Conservation (phyloP, 2,113 vertebrate genomes). For the Neogobius melanostomus region DNA sequence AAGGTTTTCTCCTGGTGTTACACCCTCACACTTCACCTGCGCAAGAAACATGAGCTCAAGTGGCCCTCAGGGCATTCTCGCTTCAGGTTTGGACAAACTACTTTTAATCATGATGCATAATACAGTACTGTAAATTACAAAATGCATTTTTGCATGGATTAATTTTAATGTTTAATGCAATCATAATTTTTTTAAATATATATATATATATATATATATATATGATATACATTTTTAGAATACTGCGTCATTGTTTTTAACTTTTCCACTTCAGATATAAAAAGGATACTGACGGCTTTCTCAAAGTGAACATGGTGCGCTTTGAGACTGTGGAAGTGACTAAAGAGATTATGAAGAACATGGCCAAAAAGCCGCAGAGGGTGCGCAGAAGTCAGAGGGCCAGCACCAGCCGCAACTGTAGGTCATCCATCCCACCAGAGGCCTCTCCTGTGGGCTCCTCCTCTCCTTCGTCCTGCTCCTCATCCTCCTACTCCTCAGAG, state of each 20-base stretch:
- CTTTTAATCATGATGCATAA: background rate
- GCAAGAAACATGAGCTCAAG: constrained; percentile 78
- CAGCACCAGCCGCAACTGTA: constrained; percentile 51
- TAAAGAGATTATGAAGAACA: constrained; percentile 83
- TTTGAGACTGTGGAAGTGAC: constrained; percentile 82
- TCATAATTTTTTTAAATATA: no score
- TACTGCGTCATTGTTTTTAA: background rate
- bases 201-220: no score
- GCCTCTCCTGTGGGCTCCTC: constrained; percentile 54
- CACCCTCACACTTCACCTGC: constrained; percentile 75
- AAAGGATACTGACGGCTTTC: constrained; percentile 74
- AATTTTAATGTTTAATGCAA: no score
- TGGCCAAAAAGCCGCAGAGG: constrained; percentile 74
- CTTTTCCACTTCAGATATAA: constrained; percentile 64
- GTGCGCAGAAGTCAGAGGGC: constrained; percentile 60
- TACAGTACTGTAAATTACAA: background rate
- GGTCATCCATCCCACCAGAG: constrained; percentile 25
- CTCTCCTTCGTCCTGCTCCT: constrained; percentile 61
- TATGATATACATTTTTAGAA: background rate
- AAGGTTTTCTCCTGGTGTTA: constrained; percentile 83
- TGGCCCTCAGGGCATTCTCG: constrained; percentile 81
- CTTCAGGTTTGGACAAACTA: constrained; percentile 68
- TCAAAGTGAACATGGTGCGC: constrained; percentile 77
- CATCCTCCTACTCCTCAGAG: constrained; percentile 60
- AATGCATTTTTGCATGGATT: no score